phyloP scores from a whole-genome alignment of 2,113 vertebrate species.

The Zosterops hypoxanthus region DNA sequence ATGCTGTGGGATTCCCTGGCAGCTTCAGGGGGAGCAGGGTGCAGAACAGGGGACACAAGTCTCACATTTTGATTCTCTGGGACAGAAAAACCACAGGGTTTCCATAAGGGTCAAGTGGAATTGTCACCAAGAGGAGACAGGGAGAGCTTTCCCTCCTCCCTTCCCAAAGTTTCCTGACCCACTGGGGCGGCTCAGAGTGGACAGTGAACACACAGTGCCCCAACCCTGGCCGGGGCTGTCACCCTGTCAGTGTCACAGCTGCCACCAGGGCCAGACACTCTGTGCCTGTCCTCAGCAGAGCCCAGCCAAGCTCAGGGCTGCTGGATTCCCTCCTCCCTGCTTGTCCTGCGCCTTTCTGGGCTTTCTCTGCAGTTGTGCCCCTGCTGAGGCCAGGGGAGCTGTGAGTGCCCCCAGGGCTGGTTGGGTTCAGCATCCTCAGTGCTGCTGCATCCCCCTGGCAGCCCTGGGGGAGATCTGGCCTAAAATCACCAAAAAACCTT shows the following conservation, averaged over 20 bases:
- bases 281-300: not conserved
- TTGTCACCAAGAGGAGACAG: not conserved
- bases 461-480: not conserved
- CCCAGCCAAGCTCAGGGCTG: not conserved
- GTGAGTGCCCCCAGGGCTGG: not conserved
- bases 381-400: not conserved
- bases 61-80: rapidly evolving
- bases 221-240: not conserved
- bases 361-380: not conserved
- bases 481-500: not conserved
- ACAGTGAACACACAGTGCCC: not conserved
- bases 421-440: not conserved
- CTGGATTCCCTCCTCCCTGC: not conserved
- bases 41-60: not conserved
- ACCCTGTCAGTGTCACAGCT: not conserved
- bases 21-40: not conserved
- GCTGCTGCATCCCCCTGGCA: not conserved
- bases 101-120: rapidly evolving
- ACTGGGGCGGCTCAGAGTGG: rapidly evolving
- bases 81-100: not conserved
- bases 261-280: not conserved
- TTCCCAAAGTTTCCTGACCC: not conserved
- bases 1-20: not conserved
- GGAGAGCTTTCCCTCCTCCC: not conserved
- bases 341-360: not conserved